Conservation (phyloP, 2,113 vertebrate species). For the Centropus unirufus region DNA sequence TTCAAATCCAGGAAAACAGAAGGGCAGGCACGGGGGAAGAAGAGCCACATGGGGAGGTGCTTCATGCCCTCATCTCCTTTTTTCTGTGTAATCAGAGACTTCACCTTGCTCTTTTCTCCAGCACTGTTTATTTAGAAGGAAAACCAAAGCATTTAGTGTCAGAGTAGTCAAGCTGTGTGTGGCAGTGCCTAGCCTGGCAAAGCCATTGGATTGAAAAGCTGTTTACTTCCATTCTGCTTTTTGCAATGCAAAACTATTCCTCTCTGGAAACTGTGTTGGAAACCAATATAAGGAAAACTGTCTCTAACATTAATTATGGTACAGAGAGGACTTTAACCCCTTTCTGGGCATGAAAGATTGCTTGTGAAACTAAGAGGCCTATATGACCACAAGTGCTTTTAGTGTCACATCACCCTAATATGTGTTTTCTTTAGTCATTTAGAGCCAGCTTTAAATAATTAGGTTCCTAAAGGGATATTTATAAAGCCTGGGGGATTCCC, state of each 20-base stretch:
- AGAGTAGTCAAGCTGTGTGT: not conserved
- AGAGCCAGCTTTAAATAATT: not conserved
- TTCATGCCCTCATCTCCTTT: not conserved
- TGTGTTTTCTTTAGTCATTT: not conserved
- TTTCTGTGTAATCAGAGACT: constrained; percentile 26
- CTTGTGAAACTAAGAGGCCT: not conserved
- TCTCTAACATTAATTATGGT: not conserved
- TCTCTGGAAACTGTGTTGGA: not conserved
- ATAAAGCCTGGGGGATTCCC: not conserved
- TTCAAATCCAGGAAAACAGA: constrained; percentile 42
- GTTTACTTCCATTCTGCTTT: not conserved
- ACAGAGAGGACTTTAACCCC: not conserved
- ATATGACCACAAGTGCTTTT: not conserved
- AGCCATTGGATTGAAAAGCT: not conserved
- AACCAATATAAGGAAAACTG: not conserved
- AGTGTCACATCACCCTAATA: not conserved
- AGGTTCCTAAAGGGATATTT: not conserved
- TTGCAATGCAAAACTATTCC: not conserved
- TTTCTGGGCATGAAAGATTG: not conserved
- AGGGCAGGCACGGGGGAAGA: constrained; percentile 8
- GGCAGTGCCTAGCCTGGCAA: not conserved
- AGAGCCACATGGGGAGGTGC: not conserved
- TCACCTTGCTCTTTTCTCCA: constrained; percentile 43
- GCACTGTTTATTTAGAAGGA: not conserved
- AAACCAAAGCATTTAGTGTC: constrained; percentile 16